Evolutionary conservation across 1,140 invertebrate species (phyloP).

Genomic region (Aphaenogaster ashmeadi): DNA sequence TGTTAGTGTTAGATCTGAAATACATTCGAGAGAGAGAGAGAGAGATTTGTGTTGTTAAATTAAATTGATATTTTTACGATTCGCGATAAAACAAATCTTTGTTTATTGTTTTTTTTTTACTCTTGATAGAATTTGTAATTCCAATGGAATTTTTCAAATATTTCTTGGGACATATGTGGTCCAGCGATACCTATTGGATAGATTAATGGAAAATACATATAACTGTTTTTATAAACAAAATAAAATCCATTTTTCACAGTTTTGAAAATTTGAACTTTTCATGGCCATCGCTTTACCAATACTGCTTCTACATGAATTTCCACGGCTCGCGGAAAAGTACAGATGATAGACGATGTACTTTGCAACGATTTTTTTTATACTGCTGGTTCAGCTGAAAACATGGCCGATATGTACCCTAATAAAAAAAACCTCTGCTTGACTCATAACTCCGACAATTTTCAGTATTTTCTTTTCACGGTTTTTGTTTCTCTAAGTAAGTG

Average conservation of each 20-base stretch:
- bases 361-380: conserved; percentile 17
- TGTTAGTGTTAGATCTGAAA: not conserved
- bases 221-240: conserved; percentile 55
- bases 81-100: conserved; percentile 39
- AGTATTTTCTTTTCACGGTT: conserved; percentile 2
- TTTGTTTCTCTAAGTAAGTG: not conserved
- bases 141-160: conserved; percentile 43
- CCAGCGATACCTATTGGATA: not conserved
- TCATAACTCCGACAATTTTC: conserved; percentile 18
- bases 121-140: conserved; percentile 44
- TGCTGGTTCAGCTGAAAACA: not conserved
- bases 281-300: conserved; percentile 31
- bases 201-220: conserved; percentile 32
- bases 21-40: not conserved
- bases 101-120: conserved; percentile 34
- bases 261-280: conserved; percentile 48
- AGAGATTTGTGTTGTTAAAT: conserved; percentile 1
- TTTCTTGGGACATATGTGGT: conserved; percentile 41
- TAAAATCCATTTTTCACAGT: conserved; percentile 49
- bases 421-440: not conserved
- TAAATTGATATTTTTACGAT: conserved; percentile 24
- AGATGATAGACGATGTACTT: conserved; percentile 34
- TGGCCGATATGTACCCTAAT: not conserved
- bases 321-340: conserved; percentile 8
- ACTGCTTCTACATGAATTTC: conserved; percentile 17